Conservation (phyloP, 2,888 invertebrate genomes). For the Blomia tropicalis region DNA sequence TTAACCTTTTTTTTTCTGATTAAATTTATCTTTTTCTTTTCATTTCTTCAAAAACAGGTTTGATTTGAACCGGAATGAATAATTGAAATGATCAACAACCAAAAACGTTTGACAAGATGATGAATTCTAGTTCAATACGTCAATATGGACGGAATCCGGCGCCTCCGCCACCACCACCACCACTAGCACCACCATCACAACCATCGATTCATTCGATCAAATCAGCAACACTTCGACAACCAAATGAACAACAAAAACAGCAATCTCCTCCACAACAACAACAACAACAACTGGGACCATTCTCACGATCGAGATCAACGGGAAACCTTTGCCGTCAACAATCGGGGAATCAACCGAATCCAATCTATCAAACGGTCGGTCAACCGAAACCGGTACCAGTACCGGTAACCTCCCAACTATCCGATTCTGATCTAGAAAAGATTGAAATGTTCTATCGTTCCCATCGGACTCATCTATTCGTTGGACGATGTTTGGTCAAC, state of each 20-base stretch:
- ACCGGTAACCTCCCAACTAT: constrained; percentile 13
- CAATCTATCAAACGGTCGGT: not conserved
- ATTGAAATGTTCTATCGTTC: constrained; percentile 58
- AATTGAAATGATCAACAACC: too few relatives aligned
- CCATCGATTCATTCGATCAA: not conserved
- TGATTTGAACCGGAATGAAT: too few relatives aligned
- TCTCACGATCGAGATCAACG: not conserved
- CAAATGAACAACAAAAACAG: not conserved
- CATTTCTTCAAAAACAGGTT: too few relatives aligned
- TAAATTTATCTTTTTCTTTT: too few relatives aligned
- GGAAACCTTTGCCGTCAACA: not conserved
- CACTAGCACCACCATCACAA: not conserved
- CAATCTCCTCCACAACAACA: not conserved
- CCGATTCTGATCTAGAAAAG: constrained; percentile 40
- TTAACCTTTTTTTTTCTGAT: too few relatives aligned
- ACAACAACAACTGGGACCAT: not conserved
- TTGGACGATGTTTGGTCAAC: constrained; percentile 53
- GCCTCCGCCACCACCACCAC: too few relatives aligned
- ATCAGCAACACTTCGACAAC: not conserved
- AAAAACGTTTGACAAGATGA: too few relatives aligned
- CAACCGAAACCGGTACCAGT: not conserved
- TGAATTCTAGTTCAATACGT: too few relatives aligned
- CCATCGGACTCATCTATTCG: constrained; percentile 58
- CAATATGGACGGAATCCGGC: too few relatives aligned
- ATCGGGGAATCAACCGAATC: not conserved